A percentile compares a stretch with the other conserved stretches of the same genome.
phyloP scores from a whole-genome alignment of 2,888 invertebrate species.

The Amphipoea lucens region DNA sequence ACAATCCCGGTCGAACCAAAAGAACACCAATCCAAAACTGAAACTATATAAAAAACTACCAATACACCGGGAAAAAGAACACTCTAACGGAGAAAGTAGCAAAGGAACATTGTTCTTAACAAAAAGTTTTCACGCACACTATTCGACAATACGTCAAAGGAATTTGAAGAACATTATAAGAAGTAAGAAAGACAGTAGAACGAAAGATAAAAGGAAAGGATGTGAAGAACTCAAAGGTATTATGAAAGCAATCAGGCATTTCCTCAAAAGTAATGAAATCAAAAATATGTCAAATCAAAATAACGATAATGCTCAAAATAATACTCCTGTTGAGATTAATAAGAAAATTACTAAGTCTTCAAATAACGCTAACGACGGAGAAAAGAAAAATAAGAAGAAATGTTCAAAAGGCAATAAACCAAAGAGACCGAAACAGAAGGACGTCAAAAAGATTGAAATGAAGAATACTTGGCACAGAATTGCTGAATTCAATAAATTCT shows the following conservation, averaged over 20 bases:
- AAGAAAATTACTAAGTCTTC: constrained; percentile 24
- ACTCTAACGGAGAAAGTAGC: neutral
- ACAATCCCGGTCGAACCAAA: constrained; percentile 1
- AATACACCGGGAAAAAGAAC: neutral
- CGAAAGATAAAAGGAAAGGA: constrained; percentile 29
- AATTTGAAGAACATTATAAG: constrained; percentile 35
- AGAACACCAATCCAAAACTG: neutral
- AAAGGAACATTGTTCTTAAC: constrained; percentile 8
- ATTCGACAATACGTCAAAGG: constrained; percentile 24
- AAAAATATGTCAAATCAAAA: constrained; percentile 24
- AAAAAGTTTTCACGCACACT: constrained; percentile 16
- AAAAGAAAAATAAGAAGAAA: constrained; percentile 39
- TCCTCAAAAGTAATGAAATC: constrained; percentile 13
- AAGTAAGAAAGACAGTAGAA: constrained; percentile 15
- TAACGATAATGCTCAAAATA: constrained; percentile 17
- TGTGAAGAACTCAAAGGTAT: constrained; percentile 33
- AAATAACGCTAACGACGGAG: constrained; percentile 27
- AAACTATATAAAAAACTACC: neutral
- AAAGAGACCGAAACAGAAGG: constrained; percentile 40
- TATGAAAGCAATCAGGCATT: constrained; percentile 25
- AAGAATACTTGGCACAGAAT: constrained; percentile 42
- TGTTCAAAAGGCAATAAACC: constrained; percentile 24
- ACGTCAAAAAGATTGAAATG: constrained; percentile 20
- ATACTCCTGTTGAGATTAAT: constrained; percentile 20
- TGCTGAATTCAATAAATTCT: constrained; percentile 47